Percentiles rank a stretch among this genome's conserved stretches.
phyloP scores from a whole-genome alignment of 1,140 invertebrate genomes.

The Drosophila funebris region DNA sequence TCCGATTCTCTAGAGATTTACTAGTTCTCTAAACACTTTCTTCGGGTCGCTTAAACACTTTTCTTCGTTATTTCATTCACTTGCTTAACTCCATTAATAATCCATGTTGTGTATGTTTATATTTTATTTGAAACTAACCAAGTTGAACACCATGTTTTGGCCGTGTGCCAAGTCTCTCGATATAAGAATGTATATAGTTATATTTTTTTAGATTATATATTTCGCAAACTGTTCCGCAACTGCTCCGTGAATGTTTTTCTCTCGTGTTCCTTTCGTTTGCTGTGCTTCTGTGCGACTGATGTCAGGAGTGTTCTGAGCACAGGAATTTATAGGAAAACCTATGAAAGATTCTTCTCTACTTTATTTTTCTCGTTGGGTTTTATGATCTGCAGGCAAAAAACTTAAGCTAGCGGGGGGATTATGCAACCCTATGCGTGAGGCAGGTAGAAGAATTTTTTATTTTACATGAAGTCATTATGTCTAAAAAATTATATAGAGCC shows the following conservation, averaged over 20 bases:
- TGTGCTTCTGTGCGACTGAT: conserved; percentile 68
- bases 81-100: neutral
- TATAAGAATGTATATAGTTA: neutral
- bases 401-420: conserved; percentile 71
- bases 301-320: neutral
- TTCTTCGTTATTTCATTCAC: neutral
- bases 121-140: conserved; percentile 56
- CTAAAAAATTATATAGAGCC: conserved; percentile 64
- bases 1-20: neutral
- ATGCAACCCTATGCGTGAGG: conserved; percentile 78
- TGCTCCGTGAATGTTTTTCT: conserved; percentile 19
- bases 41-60: too few relatives aligned
- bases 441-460: conserved; percentile 59
- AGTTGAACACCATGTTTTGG: conserved; percentile 74
- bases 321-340: conserved; percentile 59
- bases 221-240: neutral
- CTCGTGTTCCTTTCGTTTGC: conserved; percentile 47
- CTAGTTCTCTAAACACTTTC: conserved; percentile 3
- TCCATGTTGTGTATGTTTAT: conserved; percentile 13
- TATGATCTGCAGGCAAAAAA: conserved; percentile 75
- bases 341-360: neutral
- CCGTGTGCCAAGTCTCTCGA: conserved; percentile 16
- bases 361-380: conserved; percentile 40
- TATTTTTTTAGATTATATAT: conserved; percentile 1
- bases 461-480: conserved; percentile 71